Evolutionary conservation across 2,113 vertebrate species (phyloP).

Genomic region (Oxygymnocypris stewartii): DNA sequence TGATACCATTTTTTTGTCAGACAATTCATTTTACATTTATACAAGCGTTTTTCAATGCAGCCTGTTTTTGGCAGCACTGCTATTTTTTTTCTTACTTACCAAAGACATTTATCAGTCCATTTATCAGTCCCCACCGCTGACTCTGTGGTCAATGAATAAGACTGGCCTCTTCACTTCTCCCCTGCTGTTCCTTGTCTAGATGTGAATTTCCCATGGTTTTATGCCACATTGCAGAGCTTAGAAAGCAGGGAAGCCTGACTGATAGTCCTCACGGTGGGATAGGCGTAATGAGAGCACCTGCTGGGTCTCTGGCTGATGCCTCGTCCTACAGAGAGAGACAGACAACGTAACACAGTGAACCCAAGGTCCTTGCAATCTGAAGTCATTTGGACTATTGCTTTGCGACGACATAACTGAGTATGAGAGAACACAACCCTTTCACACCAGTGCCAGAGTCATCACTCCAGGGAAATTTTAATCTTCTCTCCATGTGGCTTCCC

Average conservation of each 20-base stretch:
- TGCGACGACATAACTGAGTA: conserved; percentile 50
- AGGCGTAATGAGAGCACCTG: conserved; percentile 29
- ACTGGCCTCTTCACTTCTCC: not conserved
- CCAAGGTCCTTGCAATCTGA: not conserved
- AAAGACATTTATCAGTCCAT: conserved; percentile 1
- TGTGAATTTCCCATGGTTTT: conserved; percentile 24
- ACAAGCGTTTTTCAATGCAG: not conserved
- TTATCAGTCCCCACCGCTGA: conserved; percentile 8
- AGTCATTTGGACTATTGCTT: not conserved
- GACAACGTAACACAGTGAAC: conserved; percentile 16
- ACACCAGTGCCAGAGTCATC: not conserved
- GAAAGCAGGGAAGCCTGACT: conserved; percentile 30
- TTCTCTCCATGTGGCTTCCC: conserved; percentile 48
- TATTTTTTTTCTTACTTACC: not conserved
- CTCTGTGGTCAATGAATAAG: conserved; percentile 31
- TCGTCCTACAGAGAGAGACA: not conserved
- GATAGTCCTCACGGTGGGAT: not conserved
- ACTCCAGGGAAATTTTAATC: conserved; percentile 43
- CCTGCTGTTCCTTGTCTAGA: not conserved
- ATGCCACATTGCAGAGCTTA: conserved; percentile 23
- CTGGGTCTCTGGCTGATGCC: not conserved
- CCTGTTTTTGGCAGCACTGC: not conserved
- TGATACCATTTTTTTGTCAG: not conserved
- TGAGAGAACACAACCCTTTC: conserved; percentile 20
- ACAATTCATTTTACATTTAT: not conserved